These are phyloP conservation scores for Acronicta leporina DNA, from an alignment of 2,888 invertebrate genomes.

Conservation along the genomic window DNA sequence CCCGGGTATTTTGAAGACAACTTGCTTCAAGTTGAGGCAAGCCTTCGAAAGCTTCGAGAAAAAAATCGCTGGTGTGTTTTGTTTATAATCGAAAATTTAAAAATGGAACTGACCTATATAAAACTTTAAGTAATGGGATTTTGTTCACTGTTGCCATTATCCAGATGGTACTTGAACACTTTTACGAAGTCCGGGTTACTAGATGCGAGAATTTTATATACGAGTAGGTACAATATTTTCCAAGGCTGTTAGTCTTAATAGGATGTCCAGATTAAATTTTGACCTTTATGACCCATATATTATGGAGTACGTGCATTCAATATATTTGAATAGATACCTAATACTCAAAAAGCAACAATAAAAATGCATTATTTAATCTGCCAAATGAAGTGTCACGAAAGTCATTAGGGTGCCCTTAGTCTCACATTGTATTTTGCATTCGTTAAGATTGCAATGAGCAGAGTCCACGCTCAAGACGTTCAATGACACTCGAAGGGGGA, in stretches of 20 bases:
- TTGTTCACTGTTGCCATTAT: too few relatives aligned
- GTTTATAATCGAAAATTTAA: not conserved
- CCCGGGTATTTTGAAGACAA: conserved; percentile 70
- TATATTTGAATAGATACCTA: not conserved
- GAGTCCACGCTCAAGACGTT: conserved; percentile 74
- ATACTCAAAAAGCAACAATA: conserved; percentile 17
- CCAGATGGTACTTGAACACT: not conserved
- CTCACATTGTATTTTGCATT: conserved; percentile 74
- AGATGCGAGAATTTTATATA: not conserved
- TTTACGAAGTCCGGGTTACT: not conserved
- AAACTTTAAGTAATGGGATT: not conserved
- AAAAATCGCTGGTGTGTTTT: not conserved
- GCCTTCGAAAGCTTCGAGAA: conserved; percentile 21
- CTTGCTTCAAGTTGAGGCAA: conserved; percentile 44
- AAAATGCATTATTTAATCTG: conserved; percentile 55
- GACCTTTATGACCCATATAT: not conserved
- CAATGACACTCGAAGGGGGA: conserved; percentile 76
- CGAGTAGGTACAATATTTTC: too few relatives aligned
- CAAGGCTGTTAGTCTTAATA: not conserved
- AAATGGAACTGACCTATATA: not conserved
- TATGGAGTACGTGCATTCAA: not conserved
- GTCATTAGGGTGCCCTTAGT: conserved; percentile 67
- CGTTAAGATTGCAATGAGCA: conserved; percentile 69
- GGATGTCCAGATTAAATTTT: not conserved
- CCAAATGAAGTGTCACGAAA: conserved; percentile 58